Evolutionary conservation across 2,888 invertebrate species (phyloP).

Genomic region (Odontocerum albicorne): DNA sequence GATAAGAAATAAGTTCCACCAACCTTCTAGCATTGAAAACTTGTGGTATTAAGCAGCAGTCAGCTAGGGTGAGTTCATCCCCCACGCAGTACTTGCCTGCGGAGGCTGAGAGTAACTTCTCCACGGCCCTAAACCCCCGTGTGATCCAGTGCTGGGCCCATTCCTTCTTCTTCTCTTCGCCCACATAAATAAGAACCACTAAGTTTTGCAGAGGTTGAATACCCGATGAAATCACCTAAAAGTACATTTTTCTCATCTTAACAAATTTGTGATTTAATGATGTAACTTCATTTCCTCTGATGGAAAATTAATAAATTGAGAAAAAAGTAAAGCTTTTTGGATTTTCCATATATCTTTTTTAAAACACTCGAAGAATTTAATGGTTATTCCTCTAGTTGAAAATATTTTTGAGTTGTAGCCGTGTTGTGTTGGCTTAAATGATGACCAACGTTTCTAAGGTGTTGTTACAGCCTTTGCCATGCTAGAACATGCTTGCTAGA

Average conservation of each 20-base stretch:
- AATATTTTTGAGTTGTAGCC: too few relatives aligned
- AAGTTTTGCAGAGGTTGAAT: slow-evolving; percentile 97
- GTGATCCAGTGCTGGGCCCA: slow-evolving; percentile 95
- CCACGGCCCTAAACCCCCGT: slow-evolving; percentile 86
- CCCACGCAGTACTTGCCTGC: slow-evolving; percentile 94
- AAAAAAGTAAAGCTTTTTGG: too few relatives aligned
- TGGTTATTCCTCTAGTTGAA: too few relatives aligned
- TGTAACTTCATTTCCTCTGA: neutral
- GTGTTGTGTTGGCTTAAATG: too few relatives aligned
- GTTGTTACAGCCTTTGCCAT: too few relatives aligned
- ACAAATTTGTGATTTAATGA: neutral
- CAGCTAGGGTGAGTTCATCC: slow-evolving; percentile 91
- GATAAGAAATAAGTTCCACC: too few relatives aligned
- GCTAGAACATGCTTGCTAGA: too few relatives aligned
- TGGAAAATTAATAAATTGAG: too few relatives aligned
- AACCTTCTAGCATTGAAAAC: slow-evolving; percentile 89
- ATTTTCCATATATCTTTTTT: too few relatives aligned
- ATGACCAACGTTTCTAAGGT: too few relatives aligned
- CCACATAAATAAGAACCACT: slow-evolving; percentile 82
- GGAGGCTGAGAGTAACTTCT: slow-evolving; percentile 78
- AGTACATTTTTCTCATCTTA: neutral
- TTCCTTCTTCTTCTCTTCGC: slow-evolving; percentile 85
- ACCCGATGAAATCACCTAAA: slow-evolving; percentile 79
- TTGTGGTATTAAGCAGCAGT: slow-evolving; percentile 94
- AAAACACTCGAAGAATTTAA: too few relatives aligned